A percentile compares a stretch with the other conserved stretches of the same genome.
Conservation (phyloP, 2,113 vertebrate genomes). For the Porphyrio hochstetteri region DNA sequence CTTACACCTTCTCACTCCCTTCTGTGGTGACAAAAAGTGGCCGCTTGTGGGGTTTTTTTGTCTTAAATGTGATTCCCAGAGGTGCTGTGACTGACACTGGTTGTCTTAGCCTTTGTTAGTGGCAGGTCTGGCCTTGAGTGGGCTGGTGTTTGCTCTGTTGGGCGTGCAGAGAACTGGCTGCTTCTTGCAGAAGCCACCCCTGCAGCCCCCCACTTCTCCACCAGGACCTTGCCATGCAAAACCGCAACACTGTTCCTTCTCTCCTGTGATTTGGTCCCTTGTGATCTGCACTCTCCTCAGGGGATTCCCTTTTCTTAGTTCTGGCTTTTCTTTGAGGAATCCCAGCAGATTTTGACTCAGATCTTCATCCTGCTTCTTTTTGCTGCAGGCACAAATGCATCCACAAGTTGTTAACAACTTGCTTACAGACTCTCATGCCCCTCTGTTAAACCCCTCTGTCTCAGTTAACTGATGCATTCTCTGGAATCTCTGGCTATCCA, state of each 20-base stretch:
- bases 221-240: too few relatives aligned
- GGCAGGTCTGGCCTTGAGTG: too few relatives aligned
- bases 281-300: neutral
- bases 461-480: neutral
- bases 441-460: neutral
- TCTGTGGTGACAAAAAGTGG: too few relatives aligned
- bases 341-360: neutral
- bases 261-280: neutral
- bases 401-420: neutral
- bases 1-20: too few relatives aligned
- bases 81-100: too few relatives aligned
- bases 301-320: neutral
- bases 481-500: neutral
- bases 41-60: too few relatives aligned
- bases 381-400: neutral
- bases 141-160: too few relatives aligned
- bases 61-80: too few relatives aligned
- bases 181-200: too few relatives aligned
- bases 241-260: neutral
- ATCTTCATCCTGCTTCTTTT: neutral
- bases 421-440: neutral
- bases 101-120: too few relatives aligned
- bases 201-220: too few relatives aligned
- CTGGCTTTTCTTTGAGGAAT: neutral
- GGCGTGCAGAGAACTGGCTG: too few relatives aligned